These are phyloP conservation scores for Elachura formosa DNA, from an alignment of 2,113 vertebrate genomes.

Conservation along the genomic window DNA sequence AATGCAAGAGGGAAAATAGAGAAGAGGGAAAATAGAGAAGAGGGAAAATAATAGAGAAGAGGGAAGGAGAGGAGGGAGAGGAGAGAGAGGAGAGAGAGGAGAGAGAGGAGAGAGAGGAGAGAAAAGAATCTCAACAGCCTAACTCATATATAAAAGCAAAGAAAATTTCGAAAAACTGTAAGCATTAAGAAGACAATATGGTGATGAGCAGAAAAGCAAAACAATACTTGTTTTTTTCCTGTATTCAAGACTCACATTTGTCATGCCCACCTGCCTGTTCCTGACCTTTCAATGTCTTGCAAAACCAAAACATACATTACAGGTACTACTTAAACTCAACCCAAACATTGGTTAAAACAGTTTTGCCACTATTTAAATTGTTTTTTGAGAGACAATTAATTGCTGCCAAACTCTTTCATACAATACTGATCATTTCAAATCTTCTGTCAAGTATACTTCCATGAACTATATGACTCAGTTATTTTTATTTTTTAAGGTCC, in stretches of 20 bases:
- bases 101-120: not conserved
- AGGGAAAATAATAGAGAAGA: too few relatives aligned
- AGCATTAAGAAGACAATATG: not conserved
- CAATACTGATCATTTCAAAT: not conserved
- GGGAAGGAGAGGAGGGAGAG: not conserved
- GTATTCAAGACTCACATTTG: not conserved
- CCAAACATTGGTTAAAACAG: not conserved
- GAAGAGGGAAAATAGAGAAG: not conserved
- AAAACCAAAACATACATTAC: not conserved
- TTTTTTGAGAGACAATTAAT: not conserved
- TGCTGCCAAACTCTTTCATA: not conserved
- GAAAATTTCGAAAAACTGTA: not conserved
- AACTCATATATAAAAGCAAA: not conserved
- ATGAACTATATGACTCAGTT: not conserved
- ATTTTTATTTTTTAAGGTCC: not conserved
- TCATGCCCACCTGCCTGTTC: accelerated
- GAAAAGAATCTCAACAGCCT: not conserved
- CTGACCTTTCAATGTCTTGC: not conserved
- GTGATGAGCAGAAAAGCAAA: not conserved
- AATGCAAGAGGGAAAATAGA: not conserved
- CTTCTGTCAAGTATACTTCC: not conserved
- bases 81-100: too few relatives aligned
- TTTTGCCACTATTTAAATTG: not conserved
- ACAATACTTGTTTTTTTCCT: not conserved
- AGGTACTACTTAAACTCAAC: not conserved